Conservation (phyloP, 2,888 invertebrate genomes). For the Temnothorax ravouxi region DNA sequence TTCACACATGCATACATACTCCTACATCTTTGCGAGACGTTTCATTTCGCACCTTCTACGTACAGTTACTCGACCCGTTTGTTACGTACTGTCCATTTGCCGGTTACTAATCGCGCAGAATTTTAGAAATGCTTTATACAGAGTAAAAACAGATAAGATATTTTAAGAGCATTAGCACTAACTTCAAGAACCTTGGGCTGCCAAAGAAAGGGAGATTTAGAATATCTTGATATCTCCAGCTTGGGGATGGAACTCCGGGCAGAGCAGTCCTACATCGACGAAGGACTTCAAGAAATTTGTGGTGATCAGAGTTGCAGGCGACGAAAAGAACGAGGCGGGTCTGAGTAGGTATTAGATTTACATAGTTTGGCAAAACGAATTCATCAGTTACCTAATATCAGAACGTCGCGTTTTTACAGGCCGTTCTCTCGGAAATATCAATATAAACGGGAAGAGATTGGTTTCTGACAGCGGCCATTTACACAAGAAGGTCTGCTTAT, state of each 20-base stretch:
- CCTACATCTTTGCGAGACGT: constrained; percentile 60
- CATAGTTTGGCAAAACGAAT: background rate
- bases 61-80: constrained; percentile 77
- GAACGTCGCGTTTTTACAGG: constrained; percentile 70
- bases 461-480: constrained; percentile 84
- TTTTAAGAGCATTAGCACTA: constrained; percentile 2
- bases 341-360: constrained; percentile 79
- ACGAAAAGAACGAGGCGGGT: constrained; percentile 87
- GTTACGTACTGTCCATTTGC: background rate
- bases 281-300: constrained; percentile 89
- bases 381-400: constrained; percentile 1
- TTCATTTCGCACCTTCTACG: constrained; percentile 74
- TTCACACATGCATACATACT: constrained; percentile 71
- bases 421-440: constrained; percentile 85
- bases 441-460: constrained; percentile 86
- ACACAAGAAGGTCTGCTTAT: constrained; percentile 86
- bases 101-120: background rate
- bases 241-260: constrained; percentile 88
- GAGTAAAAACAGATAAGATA: background rate
- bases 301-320: constrained; percentile 88
- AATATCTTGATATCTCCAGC: constrained; percentile 77
- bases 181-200: background rate
- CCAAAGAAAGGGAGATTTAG: background rate
- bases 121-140: constrained; percentile 15
- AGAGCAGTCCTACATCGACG: constrained; percentile 86